A percentile compares a stretch with the other conserved stretches of the same genome.
Conservation (phyloP, 2,113 vertebrate species). For the Hystrix cristata region DNA sequence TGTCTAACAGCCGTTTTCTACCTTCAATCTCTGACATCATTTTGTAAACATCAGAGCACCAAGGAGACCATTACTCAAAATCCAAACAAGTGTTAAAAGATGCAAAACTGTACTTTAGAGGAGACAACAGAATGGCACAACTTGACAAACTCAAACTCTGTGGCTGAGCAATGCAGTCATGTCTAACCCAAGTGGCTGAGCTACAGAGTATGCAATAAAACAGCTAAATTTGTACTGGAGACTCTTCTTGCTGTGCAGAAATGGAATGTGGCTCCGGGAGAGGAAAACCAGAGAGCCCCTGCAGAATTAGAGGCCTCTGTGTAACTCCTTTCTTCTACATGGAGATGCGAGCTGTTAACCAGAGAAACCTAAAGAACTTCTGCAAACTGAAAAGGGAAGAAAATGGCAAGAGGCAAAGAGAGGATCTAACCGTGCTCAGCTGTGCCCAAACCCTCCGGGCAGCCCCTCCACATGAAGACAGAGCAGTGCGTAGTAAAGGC, state of each 20-base stretch:
- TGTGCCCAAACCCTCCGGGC: not conserved
- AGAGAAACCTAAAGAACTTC: not conserved
- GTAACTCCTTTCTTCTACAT: constrained; percentile 1
- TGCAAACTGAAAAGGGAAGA: not conserved
- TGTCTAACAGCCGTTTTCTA: constrained; percentile 58
- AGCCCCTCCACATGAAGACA: not conserved
- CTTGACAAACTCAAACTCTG: constrained; percentile 55
- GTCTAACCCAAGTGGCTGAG: constrained; percentile 62
- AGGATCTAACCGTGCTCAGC: fast-evolving
- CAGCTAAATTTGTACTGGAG: constrained; percentile 51
- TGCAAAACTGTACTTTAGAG: not conserved
- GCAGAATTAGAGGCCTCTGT: not conserved
- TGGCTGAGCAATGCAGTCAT: constrained; percentile 64
- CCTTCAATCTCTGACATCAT: constrained; percentile 70
- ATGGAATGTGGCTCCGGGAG: not conserved
- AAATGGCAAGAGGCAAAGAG: not conserved
- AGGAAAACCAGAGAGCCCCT: not conserved
- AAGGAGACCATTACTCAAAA: constrained; percentile 79
- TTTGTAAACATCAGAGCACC: constrained; percentile 77
- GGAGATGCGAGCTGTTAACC: not conserved
- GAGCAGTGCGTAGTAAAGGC: not conserved
- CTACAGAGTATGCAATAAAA: constrained; percentile 75
- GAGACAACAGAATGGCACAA: constrained; percentile 40
- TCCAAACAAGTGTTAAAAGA: constrained; percentile 77
- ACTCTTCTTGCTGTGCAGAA: not conserved